These are phyloP conservation scores for Myiozetetes cayanensis DNA, from an alignment of 2,113 vertebrate species.

Conservation along the genomic window DNA sequence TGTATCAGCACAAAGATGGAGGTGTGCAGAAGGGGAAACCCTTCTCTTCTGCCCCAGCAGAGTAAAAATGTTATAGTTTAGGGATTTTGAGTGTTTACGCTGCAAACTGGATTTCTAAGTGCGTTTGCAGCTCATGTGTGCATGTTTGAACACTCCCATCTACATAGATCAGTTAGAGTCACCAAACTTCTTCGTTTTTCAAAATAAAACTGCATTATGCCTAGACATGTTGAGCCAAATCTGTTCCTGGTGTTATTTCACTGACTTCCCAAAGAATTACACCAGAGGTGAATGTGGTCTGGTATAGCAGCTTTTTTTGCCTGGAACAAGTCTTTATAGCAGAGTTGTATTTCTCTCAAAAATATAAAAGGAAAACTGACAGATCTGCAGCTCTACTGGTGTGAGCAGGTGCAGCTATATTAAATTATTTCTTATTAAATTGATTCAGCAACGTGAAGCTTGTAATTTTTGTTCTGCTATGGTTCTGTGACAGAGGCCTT, in stretches of 20 bases:
- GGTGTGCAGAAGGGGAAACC: neutral
- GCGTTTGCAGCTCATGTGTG: neutral
- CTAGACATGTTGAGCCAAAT: constrained; percentile 52
- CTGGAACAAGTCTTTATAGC: constrained; percentile 46
- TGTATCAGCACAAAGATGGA: rapidly evolving
- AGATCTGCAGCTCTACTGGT: constrained; percentile 58
- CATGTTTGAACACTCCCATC: constrained; percentile 28
- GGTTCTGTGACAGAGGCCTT: constrained; percentile 24
- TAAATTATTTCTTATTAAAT: constrained; percentile 71
- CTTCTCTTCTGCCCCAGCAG: neutral
- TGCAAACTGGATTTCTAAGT: neutral
- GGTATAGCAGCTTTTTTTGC: constrained; percentile 56
- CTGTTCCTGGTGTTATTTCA: constrained; percentile 54
- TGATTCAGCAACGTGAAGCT: constrained; percentile 59
- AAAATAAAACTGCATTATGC: constrained; percentile 44
- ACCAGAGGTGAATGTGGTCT: constrained; percentile 46
- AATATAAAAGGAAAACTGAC: constrained; percentile 61
- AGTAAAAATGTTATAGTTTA: neutral
- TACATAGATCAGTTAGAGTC: neutral
- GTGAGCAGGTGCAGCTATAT: constrained; percentile 67
- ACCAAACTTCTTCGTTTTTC: constrained; percentile 16
- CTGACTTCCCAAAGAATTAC: constrained; percentile 26
- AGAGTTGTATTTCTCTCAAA: constrained; percentile 62
- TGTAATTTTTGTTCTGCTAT: constrained; percentile 54
- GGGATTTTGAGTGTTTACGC: neutral